phyloP scores from a whole-genome alignment of 2,888 invertebrate species.

The Papilio protenor region DNA sequence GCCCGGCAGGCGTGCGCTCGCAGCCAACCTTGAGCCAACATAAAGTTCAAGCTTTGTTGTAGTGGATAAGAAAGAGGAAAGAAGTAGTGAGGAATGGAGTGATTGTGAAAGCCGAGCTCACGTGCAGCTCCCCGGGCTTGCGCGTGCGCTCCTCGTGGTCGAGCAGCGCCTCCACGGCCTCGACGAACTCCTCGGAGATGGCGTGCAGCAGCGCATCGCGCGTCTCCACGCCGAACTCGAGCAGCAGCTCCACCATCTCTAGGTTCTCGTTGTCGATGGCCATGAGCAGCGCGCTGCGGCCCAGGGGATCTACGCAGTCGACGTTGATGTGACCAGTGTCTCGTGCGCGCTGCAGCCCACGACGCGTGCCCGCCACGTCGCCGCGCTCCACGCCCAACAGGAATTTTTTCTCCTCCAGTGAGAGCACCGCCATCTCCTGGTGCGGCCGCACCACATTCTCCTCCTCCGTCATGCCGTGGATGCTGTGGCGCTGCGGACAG shows the following conservation, averaged over 20 bases:
- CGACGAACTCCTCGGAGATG: slow-evolving; percentile 99
- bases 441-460: slow-evolving; percentile 94
- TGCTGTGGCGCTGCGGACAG: slow-evolving; percentile 89
- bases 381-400: slow-evolving; percentile 97
- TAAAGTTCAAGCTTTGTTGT: not conserved
- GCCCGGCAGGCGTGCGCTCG: not conserved
- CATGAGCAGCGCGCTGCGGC: slow-evolving; percentile 97
- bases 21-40: not conserved
- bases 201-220: slow-evolving; percentile 98
- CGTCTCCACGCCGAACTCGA: slow-evolving; percentile 94
- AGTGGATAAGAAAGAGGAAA: not conserved
- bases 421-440: slow-evolving; percentile 93
- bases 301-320: slow-evolving; percentile 98
- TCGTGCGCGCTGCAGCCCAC: slow-evolving; percentile 91
- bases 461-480: slow-evolving; percentile 97
- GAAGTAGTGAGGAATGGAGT: not conserved
- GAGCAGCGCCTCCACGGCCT: slow-evolving; percentile 97
- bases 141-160: slow-evolving; percentile 95
- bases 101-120: slow-evolving; percentile 73
- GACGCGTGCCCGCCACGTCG: slow-evolving; percentile 96
- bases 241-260: slow-evolving; percentile 96
- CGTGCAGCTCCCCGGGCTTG: slow-evolving; percentile 92
- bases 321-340: slow-evolving; percentile 94
- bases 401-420: slow-evolving; percentile 96
- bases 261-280: slow-evolving; percentile 99